Evolutionary conservation across 2,888 invertebrate species (phyloP).

Genomic region (Balanococcus diminutus): DNA sequence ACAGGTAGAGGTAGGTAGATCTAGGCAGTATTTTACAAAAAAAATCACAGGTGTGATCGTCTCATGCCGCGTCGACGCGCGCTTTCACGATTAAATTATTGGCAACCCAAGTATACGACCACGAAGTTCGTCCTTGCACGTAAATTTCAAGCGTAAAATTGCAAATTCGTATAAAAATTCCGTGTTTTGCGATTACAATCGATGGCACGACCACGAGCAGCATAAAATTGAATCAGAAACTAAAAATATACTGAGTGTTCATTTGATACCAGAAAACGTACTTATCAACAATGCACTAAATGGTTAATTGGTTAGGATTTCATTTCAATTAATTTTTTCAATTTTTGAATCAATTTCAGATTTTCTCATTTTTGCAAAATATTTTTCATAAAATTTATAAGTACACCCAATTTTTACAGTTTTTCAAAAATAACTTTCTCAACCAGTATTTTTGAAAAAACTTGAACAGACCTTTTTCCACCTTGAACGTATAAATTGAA

Average conservation of each 20-base stretch:
- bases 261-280: too few species aligned
- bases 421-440: too few species aligned
- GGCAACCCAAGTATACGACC: background rate
- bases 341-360: too few species aligned
- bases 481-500: too few species aligned
- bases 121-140: background rate
- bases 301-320: too few species aligned
- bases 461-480: too few species aligned
- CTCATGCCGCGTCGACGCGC: background rate
- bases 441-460: too few species aligned
- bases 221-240: background rate
- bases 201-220: background rate
- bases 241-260: background rate
- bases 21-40: background rate
- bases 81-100: background rate
- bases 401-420: too few species aligned
- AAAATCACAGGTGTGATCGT: background rate
- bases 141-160: constrained; percentile 9
- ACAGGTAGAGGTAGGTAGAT: background rate
- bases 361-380: too few species aligned
- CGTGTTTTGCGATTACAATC: background rate
- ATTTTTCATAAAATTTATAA: too few species aligned
- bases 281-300: too few species aligned
- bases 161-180: background rate
- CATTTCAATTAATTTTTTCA: too few species aligned